Percentiles rank a stretch among this genome's conserved stretches.
phyloP scores from a whole-genome alignment of 2,113 vertebrate genomes.

The Colius striatus region DNA sequence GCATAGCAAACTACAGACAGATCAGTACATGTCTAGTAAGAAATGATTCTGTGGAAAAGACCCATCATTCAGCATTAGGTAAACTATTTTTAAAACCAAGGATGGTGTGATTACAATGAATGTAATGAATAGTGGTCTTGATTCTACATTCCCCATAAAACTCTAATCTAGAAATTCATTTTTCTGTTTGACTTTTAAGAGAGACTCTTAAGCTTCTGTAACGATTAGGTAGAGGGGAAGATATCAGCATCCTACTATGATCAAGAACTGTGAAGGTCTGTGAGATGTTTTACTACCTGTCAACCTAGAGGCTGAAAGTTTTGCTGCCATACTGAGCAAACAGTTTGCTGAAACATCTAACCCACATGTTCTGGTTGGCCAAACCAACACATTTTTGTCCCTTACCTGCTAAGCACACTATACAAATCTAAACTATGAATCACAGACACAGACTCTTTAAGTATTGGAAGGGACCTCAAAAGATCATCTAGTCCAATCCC shows the following conservation, averaged over 20 bases:
- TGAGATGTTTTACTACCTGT: background rate
- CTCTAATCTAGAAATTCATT: background rate
- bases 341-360: background rate
- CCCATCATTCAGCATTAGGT: background rate
- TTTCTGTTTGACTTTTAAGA: background rate
- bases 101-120: background rate
- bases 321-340: background rate
- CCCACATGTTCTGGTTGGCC: background rate
- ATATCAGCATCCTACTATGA: background rate
- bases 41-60: background rate
- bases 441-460: too few species aligned
- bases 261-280: background rate
- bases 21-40: background rate
- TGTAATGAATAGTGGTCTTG: background rate
- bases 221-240: background rate
- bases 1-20: background rate
- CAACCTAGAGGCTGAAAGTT: background rate
- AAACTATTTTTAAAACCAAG: background rate
- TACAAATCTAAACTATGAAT: background rate
- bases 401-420: background rate
- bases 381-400: background rate
- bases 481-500: too few species aligned
- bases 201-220: background rate
- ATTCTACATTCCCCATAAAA: background rate
- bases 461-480: too few species aligned